Evolutionary conservation across 2,797 vertebrate species (phyloP), one percentile per base, ranked within the genome.

Genomic region (Tokudaia muenninki): DNA sequence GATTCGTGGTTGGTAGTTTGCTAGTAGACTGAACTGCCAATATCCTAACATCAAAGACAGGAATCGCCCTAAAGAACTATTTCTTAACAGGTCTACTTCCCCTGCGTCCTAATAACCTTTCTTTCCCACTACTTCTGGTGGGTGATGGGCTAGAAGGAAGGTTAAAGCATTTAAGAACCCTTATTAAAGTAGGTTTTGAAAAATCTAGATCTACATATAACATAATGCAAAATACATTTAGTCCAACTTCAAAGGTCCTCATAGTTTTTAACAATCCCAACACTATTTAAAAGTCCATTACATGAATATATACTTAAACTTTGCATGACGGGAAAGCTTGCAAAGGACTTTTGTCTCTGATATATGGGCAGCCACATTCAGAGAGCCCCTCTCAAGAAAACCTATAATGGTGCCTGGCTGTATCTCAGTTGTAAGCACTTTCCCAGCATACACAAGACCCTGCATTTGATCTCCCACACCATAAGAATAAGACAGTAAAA

Each of bases 341-440:
- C n/a, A 75, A 34, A 90, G 22, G 44, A 34, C 81, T 88, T 93
- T 55, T 91, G 41, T n/a, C 65, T 90, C 55, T 83, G 90, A 22
- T 78, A 10, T 14, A 41, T 34, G 41, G 80, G 26, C 52, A 83
- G n/a, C 67, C 77, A 22, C n/a, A 63, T 63, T 47, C 47, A 93
- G 52, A 89, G 3, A 13, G 31, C 47, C 90, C 47, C 37, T 67
- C 34, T 77, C 24, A 81, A 63, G 77, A 93, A 87, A 70, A 96
- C 55, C 75, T 86, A 55, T 67, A 44, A 89, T 87, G 80, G 8
- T 57, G 17, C 52, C 19, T 2, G 65, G 11, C 50, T 75, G 14
- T 59, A 34, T 12, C 52, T 47, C 70, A 22, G 26, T 29, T 55
- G 10, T 59, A 75, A 21, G 87, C 26, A 59, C 55, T 89, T 61